phyloP scores from a whole-genome alignment of 2,113 vertebrate species.

The Salvelinus namaycush region DNA sequence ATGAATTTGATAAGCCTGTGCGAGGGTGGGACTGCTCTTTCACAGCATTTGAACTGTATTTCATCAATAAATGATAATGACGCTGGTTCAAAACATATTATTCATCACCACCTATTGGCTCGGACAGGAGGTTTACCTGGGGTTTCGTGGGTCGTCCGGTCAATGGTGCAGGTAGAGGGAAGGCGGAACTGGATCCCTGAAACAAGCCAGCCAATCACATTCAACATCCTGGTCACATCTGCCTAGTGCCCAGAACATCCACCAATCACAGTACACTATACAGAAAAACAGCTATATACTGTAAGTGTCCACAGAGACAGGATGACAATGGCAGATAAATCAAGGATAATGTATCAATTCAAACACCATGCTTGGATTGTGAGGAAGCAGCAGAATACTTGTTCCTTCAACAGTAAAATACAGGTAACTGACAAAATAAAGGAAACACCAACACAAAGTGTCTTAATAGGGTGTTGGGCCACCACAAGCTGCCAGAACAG shows the following conservation, averaged over 20 bases:
- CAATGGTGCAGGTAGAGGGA: conserved; percentile 70
- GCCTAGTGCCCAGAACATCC: conserved; percentile 36
- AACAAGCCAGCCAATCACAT: conserved; percentile 62
- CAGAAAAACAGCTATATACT: neutral
- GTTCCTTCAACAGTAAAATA: no score
- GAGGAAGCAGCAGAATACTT: no score
- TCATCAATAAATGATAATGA: neutral
- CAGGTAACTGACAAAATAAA: no score
- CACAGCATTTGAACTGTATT: no score
- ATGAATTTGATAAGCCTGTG: no score
- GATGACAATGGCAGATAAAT: neutral
- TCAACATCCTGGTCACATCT: conserved; percentile 49
- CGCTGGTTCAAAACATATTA: neutral
- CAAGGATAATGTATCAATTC: no score
- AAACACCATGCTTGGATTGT: no score
- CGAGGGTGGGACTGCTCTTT: no score
- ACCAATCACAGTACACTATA: conserved; percentile 14
- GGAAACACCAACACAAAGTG: no score
- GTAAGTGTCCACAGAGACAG: neutral
- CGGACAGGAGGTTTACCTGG: conserved; percentile 65
- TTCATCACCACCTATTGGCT: neutral
- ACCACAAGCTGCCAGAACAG: no score
- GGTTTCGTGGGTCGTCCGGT: conserved; percentile 67
- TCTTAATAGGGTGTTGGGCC: no score
- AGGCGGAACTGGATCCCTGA: conserved; percentile 79